A percentile compares a stretch with the other conserved stretches of the same genome.
These are phyloP conservation scores for Phylloscopus collybita DNA, from an alignment of 2,797 vertebrate species.

Conservation along the genomic window DNA sequence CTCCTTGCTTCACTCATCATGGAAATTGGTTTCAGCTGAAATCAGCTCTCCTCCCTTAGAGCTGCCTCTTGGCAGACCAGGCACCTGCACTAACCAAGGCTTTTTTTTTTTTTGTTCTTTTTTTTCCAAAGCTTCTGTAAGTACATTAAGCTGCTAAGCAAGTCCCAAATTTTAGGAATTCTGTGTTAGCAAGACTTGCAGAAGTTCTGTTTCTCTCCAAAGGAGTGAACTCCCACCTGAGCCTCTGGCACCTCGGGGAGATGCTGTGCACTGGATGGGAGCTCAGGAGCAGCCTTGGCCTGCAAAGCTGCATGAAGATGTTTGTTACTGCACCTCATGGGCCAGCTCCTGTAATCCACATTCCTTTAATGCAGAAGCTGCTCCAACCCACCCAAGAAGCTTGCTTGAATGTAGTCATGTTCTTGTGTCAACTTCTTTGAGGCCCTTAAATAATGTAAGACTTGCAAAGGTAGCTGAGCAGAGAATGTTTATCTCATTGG, in stretches of 20 bases:
- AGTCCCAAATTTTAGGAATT: background rate
- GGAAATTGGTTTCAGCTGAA: conserved; percentile 35
- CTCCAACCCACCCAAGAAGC: background rate
- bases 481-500: background rate
- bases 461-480: background rate
- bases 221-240: background rate
- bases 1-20: background rate
- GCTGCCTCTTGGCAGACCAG: background rate
- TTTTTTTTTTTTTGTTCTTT: too few species aligned
- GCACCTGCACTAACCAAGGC: background rate
- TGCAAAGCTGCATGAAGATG: background rate
- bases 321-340: background rate
- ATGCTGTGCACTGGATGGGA: background rate
- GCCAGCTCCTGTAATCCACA: background rate
- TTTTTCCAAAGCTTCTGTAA: background rate
- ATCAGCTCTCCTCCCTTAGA: background rate
- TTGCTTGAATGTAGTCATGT: background rate
- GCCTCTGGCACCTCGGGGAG: background rate
- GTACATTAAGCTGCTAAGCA: background rate
- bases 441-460: background rate
- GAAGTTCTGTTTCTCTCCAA: background rate
- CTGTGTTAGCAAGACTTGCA: background rate
- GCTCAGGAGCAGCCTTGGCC: fast-evolving
- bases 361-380: background rate
- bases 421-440: background rate